These are phyloP conservation scores for Sapayoa aenigma DNA, from an alignment of 2,113 vertebrate species.

Conservation along the genomic window DNA sequence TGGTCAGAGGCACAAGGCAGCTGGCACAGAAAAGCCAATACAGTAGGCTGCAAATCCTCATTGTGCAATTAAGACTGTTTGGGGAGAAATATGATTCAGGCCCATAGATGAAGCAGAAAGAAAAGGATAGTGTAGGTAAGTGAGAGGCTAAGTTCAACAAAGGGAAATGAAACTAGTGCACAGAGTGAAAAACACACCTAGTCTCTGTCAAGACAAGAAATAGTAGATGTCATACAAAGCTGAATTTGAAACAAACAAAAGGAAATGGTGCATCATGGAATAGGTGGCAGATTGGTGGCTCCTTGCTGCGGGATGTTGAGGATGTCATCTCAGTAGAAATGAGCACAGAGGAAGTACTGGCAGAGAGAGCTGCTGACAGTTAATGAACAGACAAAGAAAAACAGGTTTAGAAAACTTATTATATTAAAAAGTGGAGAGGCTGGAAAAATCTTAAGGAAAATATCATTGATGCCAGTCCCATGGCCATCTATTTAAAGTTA, in stretches of 20 bases:
- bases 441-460: not conserved
- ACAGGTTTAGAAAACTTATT: not conserved
- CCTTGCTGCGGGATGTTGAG: not conserved
- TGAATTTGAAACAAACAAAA: rapidly evolving
- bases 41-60: not conserved
- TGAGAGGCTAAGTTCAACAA: not conserved
- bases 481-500: not conserved
- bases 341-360: not conserved
- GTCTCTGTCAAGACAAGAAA: not conserved
- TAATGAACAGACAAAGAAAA: not conserved
- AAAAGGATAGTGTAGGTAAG: not conserved
- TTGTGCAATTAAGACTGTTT: not conserved
- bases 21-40: not conserved
- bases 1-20: not conserved
- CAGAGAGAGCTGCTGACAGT: not conserved
- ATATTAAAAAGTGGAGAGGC: not conserved
- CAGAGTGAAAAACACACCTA: not conserved
- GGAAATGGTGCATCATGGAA: not conserved
- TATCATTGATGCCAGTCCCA: rapidly evolving
- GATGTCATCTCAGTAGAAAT: not conserved
- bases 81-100: not conserved
- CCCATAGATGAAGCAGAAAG: not conserved
- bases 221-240: not conserved
- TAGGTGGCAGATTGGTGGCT: not conserved
- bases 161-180: not conserved